A percentile compares a stretch with the other conserved stretches of the same genome.
These are phyloP conservation scores for Barnardius zonarius DNA, from an alignment of 2,113 vertebrate species.

Conservation along the genomic window DNA sequence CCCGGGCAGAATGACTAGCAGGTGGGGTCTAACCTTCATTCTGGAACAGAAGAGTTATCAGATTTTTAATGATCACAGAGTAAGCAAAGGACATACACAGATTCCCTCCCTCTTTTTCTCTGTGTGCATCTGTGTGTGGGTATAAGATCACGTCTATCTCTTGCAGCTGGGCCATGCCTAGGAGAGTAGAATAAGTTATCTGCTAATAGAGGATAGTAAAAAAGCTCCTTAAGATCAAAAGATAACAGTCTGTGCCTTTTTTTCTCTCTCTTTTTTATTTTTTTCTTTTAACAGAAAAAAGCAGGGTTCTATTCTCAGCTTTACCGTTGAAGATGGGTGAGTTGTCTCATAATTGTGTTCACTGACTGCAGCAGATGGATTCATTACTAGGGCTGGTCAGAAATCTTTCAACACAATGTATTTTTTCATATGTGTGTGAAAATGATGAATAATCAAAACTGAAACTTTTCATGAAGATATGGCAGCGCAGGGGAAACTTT, in stretches of 20 bases:
- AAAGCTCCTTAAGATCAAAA: constrained; percentile 26
- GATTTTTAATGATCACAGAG: constrained; percentile 44
- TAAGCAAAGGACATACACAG: not conserved
- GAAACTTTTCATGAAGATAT: constrained; percentile 35
- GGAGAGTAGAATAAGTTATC: constrained; percentile 6
- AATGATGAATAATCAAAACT: constrained; percentile 61
- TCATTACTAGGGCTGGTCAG: constrained; percentile 58
- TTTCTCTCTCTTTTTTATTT: not conserved
- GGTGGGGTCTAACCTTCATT: constrained; percentile 35
- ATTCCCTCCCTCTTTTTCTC: constrained; percentile 10
- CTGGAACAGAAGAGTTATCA: not conserved
- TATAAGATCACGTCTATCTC: not conserved
- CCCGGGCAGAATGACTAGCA: constrained; percentile 37
- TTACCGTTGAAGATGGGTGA: not conserved
- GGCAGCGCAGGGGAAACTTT: constrained; percentile 7
- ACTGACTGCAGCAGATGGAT: constrained; percentile 49
- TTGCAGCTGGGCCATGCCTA: not conserved
- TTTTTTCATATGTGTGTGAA: constrained; percentile 25
- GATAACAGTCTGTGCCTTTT: not conserved
- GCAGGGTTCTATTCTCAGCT: not conserved
- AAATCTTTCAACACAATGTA: constrained; percentile 51
- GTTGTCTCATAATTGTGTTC: constrained; percentile 51
- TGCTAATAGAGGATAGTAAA: not conserved
- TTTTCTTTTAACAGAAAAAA: fast-evolving
- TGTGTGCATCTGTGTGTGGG: not conserved